Evolutionary conservation across 2,113 vertebrate genomes (phyloP).

Genomic region (Chinchilla lanigera): DNA sequence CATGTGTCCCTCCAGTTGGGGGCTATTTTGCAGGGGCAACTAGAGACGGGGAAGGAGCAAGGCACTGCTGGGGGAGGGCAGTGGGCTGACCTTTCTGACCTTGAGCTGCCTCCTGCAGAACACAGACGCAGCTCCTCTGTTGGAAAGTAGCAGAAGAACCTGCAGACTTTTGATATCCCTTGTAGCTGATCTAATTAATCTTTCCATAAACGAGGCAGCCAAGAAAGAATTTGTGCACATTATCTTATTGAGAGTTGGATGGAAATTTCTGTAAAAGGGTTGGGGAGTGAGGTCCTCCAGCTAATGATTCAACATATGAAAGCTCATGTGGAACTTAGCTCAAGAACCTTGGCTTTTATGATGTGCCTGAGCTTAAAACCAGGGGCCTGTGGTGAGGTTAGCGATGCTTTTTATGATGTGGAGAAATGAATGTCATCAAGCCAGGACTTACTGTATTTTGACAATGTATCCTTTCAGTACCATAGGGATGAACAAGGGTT

Average conservation of each 20-base stretch:
- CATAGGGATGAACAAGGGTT: not conserved
- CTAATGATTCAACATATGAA: not conserved
- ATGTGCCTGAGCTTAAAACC: not conserved
- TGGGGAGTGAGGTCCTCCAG: not conserved
- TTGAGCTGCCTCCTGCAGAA: not conserved
- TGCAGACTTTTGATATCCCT: not conserved
- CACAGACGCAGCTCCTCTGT: not conserved
- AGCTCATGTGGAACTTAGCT: not conserved
- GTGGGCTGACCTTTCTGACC: not conserved
- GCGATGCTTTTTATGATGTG: not conserved
- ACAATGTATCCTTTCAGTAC: not conserved
- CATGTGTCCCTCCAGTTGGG: not conserved
- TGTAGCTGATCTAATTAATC: not conserved
- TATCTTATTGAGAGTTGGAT: not conserved
- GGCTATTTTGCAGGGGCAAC: not conserved
- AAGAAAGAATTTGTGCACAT: not conserved
- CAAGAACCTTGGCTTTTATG: not conserved
- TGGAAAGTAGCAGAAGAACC: not conserved
- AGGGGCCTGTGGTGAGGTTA: not conserved
- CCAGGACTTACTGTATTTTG: not conserved
- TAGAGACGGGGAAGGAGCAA: not conserved
- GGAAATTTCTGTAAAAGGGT: not conserved
- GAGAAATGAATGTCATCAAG: not conserved
- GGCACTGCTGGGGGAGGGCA: fast-evolving
- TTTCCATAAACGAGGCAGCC: not conserved